These are phyloP conservation scores for Saccostrea glomerata DNA, from an alignment of 1,140 invertebrate species.

Conservation along the genomic window DNA sequence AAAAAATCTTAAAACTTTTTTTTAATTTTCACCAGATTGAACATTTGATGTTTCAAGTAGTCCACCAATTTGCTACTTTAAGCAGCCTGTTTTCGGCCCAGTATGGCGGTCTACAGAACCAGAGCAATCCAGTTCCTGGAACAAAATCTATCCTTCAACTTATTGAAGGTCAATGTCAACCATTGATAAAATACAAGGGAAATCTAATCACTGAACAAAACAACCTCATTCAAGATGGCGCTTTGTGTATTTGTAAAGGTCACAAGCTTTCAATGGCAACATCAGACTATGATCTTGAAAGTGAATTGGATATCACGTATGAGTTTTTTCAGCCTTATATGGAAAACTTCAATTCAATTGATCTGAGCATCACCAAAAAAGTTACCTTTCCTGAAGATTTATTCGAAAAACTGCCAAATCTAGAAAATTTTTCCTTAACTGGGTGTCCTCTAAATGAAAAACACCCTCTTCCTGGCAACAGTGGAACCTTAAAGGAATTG, in stretches of 20 bases:
- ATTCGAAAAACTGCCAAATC: slow-evolving; percentile 65
- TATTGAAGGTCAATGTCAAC: slow-evolving; percentile 41
- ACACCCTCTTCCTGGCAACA: slow-evolving; percentile 58
- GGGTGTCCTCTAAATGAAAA: slow-evolving; percentile 33
- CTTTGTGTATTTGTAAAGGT: slow-evolving; percentile 58
- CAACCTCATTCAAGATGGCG: slow-evolving; percentile 36
- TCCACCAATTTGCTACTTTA: slow-evolving; percentile 59
- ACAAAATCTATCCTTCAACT: slow-evolving; percentile 46
- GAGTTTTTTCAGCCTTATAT: slow-evolving; percentile 64
- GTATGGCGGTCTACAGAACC: slow-evolving; percentile 54
- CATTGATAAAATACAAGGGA: slow-evolving; percentile 26
- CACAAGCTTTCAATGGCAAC: slow-evolving; percentile 53
- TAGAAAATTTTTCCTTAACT: slow-evolving; percentile 60
- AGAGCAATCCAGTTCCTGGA: slow-evolving; percentile 42
- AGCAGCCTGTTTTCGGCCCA: slow-evolving; percentile 57
- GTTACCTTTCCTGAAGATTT: slow-evolving; percentile 52
- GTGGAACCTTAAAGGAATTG: slow-evolving; percentile 59
- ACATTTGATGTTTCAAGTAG: slow-evolving; percentile 47
- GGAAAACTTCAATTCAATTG: slow-evolving; percentile 65
- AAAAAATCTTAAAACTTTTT: too few species aligned
- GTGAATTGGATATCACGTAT: slow-evolving; percentile 28
- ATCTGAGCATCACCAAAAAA: slow-evolving; percentile 45
- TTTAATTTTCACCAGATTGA: slow-evolving; percentile 45
- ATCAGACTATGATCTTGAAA: slow-evolving; percentile 13
- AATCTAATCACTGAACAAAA: slow-evolving; percentile 34